phyloP scores from a whole-genome alignment of 2,113 vertebrate genomes.

The Halichoerus grypus region DNA sequence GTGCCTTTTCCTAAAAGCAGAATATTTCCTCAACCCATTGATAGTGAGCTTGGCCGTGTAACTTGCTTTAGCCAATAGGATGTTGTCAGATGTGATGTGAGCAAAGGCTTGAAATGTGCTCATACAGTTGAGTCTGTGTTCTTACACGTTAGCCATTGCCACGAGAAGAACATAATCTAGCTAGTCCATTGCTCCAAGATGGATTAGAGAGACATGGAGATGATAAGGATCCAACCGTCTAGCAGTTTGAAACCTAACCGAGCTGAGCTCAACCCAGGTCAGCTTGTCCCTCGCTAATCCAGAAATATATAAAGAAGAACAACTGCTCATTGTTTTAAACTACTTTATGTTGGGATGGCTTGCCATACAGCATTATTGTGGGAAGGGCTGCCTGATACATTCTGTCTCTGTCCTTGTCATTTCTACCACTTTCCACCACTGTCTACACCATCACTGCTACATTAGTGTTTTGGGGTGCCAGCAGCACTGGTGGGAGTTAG shows the following conservation, averaged over 20 bases:
- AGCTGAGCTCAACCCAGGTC: neutral
- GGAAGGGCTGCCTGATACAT: neutral
- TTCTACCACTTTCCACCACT: neutral
- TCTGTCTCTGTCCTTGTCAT: neutral
- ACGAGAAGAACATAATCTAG: neutral
- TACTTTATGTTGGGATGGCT: neutral
- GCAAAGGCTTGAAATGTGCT: neutral
- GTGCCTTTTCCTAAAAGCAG: neutral
- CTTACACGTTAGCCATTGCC: neutral
- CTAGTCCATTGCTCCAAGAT: neutral
- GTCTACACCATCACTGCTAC: neutral
- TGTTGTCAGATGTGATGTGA: neutral
- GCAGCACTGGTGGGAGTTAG: neutral
- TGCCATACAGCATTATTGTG: neutral
- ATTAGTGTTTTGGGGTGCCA: neutral
- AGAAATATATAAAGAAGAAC: neutral
- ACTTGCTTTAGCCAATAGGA: neutral
- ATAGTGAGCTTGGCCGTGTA: neutral
- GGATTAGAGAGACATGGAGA: neutral
- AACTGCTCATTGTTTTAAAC: neutral
- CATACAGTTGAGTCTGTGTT: neutral
- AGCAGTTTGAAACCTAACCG: neutral
- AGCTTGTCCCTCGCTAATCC: neutral
- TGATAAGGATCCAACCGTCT: neutral
- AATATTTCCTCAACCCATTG: neutral